phyloP scores from a whole-genome alignment of 2,797 vertebrate genomes.

The Myotis findleyi region DNA sequence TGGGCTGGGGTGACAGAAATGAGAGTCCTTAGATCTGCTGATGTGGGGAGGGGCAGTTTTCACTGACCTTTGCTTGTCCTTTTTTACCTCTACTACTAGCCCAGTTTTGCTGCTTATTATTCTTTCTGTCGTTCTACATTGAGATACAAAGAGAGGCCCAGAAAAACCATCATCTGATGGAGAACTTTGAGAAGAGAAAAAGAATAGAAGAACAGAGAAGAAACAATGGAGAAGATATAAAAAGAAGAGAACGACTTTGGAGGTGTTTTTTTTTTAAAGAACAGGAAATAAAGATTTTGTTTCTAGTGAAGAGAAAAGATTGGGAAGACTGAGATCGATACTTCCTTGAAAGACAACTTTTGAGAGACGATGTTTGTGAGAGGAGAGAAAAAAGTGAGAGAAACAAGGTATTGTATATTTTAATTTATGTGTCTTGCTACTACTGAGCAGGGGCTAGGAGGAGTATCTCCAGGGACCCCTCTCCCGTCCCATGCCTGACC shows the following conservation, averaged over 20 bases:
- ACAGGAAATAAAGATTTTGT: slow-evolving; percentile 39
- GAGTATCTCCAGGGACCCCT: background rate
- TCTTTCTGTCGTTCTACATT: slow-evolving; percentile 35
- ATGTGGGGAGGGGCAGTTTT: slow-evolving; percentile 8
- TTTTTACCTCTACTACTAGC: background rate
- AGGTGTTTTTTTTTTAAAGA: background rate
- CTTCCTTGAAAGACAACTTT: slow-evolving; percentile 46
- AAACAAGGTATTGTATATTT: slow-evolving; percentile 33
- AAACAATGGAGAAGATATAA: slow-evolving; percentile 7
- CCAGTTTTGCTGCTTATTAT: slow-evolving; percentile 34
- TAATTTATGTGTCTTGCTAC: slow-evolving; percentile 15
- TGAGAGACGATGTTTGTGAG: background rate
- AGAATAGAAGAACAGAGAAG: slow-evolving; percentile 7
- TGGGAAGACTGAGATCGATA: background rate
- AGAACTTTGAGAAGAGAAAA: slow-evolving; percentile 58
- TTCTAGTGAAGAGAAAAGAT: background rate
- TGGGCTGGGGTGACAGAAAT: slow-evolving; percentile 57
- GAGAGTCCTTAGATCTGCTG: slow-evolving; percentile 59
- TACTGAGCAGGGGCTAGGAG: background rate
- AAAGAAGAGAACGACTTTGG: slow-evolving; percentile 34
- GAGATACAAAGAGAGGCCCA: slow-evolving; percentile 18
- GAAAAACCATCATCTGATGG: slow-evolving; percentile 11
- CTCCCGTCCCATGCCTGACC: background rate
- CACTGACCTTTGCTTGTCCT: slow-evolving; percentile 42
- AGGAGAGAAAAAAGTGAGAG: slow-evolving; percentile 38